Conservation (phyloP, 2,888 invertebrate genomes). For the Mechanitis mazaeus region DNA sequence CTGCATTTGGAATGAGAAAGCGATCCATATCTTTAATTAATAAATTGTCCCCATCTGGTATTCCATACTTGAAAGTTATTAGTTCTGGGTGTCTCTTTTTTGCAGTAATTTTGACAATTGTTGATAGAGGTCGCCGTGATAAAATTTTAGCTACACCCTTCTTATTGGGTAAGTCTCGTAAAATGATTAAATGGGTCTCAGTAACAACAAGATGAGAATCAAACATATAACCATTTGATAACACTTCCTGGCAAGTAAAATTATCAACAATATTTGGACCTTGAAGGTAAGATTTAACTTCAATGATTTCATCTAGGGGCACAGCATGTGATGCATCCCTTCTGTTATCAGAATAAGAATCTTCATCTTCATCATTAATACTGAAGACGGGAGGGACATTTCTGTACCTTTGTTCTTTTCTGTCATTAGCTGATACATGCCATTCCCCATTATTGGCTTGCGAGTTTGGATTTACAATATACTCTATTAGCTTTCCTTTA, state of each 20-base stretch:
- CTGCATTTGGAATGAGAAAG: constrained; percentile 94
- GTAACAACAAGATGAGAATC: constrained; percentile 93
- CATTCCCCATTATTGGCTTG: constrained; percentile 79
- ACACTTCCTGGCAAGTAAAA: constrained; percentile 95
- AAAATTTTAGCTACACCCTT: constrained; percentile 90
- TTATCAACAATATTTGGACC: constrained; percentile 89
- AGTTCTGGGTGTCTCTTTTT: constrained; percentile 96
- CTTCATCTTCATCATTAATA: constrained; percentile 88
- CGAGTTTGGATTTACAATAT: constrained; percentile 91
- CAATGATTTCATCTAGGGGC: constrained; percentile 84
- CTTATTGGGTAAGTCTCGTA: constrained; percentile 86
- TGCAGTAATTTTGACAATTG: constrained; percentile 97
- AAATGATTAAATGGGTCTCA: constrained; percentile 88
- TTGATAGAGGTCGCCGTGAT: constrained; percentile 90
- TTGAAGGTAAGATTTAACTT: constrained; percentile 87
- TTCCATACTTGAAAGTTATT: constrained; percentile 97
- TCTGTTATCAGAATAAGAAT: constrained; percentile 53
- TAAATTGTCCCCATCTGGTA: constrained; percentile 86
- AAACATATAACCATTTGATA: constrained; percentile 91
- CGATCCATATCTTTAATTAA: constrained; percentile 93
- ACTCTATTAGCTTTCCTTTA: constrained; percentile 93
- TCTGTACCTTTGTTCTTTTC: constrained; percentile 90
- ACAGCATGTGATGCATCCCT: constrained; percentile 76
- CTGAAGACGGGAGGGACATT: constrained; percentile 95
- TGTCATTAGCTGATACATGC: constrained; percentile 90